Percentiles rank a stretch among this genome's conserved stretches.
These are phyloP conservation scores for Drosophila pallidifrons DNA, from an alignment of 1,140 invertebrate species.

Conservation along the genomic window DNA sequence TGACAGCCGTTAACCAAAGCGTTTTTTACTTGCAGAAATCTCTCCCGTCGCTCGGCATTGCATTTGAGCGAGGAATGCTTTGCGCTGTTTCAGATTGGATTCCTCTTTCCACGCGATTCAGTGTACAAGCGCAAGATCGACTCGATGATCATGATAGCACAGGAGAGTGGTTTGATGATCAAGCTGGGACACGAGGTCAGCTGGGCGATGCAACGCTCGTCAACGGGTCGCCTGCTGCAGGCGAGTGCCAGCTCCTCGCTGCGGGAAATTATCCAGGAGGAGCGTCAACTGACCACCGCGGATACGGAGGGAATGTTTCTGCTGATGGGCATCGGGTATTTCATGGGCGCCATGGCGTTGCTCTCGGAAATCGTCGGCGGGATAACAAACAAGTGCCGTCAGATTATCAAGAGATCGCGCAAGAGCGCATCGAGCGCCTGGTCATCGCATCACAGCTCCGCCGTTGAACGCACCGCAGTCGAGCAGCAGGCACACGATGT, in stretches of 20 bases:
- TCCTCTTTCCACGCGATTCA: constrained; percentile 87
- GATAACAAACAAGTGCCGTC: constrained; percentile 86
- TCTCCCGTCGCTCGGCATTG: constrained; percentile 87
- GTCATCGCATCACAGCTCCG: constrained; percentile 67
- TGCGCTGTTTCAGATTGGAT: constrained; percentile 88
- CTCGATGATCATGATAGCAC: constrained; percentile 86
- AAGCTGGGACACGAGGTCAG: constrained; percentile 89
- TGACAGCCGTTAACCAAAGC: too few species aligned
- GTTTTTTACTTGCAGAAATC: constrained; percentile 63
- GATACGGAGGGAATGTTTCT: constrained; percentile 93
- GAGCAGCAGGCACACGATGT: constrained; percentile 58
- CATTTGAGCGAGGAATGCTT: constrained; percentile 91
- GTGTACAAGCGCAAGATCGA: constrained; percentile 87
- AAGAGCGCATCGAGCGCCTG: constrained; percentile 65
- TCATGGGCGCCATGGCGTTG: constrained; percentile 86
- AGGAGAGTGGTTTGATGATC: constrained; percentile 88
- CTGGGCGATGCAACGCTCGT: constrained; percentile 88
- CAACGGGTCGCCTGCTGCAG: constrained; percentile 87
- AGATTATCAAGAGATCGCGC: constrained; percentile 70
- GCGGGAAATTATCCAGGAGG: constrained; percentile 86
- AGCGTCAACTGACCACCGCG: constrained; percentile 89
- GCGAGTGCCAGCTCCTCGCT: constrained; percentile 75
- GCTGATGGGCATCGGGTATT: constrained; percentile 88
- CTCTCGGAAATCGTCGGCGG: constrained; percentile 88
- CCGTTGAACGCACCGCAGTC: constrained; percentile 29